These are phyloP conservation scores for Gnathonemus longibarbis DNA, from an alignment of 2,113 vertebrate species.

Conservation along the genomic window DNA sequence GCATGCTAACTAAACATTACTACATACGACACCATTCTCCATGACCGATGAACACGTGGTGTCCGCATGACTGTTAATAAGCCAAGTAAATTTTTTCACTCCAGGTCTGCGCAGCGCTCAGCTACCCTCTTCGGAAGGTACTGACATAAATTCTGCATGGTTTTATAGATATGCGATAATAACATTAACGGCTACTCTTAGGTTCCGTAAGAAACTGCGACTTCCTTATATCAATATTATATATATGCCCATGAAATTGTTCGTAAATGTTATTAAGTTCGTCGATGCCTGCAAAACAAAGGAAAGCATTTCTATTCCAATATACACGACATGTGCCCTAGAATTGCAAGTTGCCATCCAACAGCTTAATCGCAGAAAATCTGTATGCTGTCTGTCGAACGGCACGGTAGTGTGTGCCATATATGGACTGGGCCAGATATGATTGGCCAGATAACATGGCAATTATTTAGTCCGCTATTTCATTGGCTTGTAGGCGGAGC, in stretches of 20 bases:
- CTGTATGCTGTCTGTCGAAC: background rate
- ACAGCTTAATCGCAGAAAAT: background rate
- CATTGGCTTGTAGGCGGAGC: slow-evolving; percentile 52
- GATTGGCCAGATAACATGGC: slow-evolving; percentile 34
- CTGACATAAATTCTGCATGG: background rate
- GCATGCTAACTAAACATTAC: background rate
- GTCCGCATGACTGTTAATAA: background rate
- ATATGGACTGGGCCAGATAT: background rate
- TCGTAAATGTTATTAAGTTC: background rate
- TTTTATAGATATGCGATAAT: background rate
- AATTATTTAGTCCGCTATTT: background rate
- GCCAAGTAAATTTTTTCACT: background rate
- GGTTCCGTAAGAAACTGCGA: background rate
- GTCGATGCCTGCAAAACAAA: background rate
- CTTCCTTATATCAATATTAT: background rate
- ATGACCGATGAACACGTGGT: background rate
- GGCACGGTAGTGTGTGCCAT: background rate
- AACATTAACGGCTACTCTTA: background rate
- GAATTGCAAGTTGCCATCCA: background rate
- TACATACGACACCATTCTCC: background rate
- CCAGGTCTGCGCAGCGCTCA: background rate
- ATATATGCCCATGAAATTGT: background rate
- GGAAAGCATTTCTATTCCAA: background rate
- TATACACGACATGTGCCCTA: background rate
- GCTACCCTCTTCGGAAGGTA: background rate